Base-by-base conservation (phyloP, 2,888 invertebrate genomes). In the Spilarctia lutea region DNA sequence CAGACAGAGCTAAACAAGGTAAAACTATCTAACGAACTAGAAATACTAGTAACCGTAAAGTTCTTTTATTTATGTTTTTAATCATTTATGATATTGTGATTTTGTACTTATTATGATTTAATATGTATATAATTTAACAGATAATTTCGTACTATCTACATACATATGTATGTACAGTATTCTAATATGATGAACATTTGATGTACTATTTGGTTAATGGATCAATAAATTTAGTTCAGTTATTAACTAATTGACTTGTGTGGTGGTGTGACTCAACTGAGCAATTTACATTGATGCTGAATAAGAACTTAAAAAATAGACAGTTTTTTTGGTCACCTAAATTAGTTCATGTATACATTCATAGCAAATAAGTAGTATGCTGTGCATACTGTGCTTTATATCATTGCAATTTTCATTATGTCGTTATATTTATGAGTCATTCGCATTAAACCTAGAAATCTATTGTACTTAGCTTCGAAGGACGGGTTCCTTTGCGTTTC, bases 241-340 rank as follows among this genome's bases (percentile, higher is more conserved):
- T 60, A 60, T 27, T 68, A 63, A 68, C 39, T 73, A 88, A 90
- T 92, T 91, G 91, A 91, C 91, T 91, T 85, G 73, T 85, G 85
- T 89, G 90, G 27, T 92, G 89, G 90, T 93, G 94, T 94, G 93
- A 89, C 85, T 91, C 89, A 89, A 88, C 88, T 89, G 88, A 75
- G 78, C 84, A 83, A 84, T 81, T 86, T 83, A 85, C 79, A 83
- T 88, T 87, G 86, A 80, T 88, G 88, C 85, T 80, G 79, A 81
- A 82, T 82, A 85, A 81, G 83, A 81, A 83, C 81, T 79, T 18
- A 80, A 73, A 80, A 83, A 83, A 83, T 81, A 83, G 78, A 78
- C 81, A 83, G 79, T 35, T 81, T 33, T 79, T 81, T 81, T 81
- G 77, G 83, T 79, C 77, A 75, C 68, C 75, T 83, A 79, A 79